Conservation (phyloP, 2,888 invertebrate species). For the Steinernema scapterisci region DNA sequence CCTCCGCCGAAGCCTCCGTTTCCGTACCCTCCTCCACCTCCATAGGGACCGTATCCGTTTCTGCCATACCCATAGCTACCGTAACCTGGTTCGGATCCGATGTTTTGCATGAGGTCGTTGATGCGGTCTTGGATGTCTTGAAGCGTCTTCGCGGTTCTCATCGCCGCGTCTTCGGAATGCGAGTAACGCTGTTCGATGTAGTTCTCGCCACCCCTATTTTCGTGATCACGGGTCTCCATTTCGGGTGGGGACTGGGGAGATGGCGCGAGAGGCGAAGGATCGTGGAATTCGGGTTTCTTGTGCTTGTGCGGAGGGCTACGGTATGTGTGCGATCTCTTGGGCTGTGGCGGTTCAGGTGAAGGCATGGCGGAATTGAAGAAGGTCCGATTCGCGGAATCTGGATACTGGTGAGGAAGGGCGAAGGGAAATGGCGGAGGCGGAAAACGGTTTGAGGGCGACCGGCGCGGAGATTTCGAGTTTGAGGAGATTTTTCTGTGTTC, state of each 20-base stretch:
- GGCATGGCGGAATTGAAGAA: neutral
- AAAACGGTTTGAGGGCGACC: conserved; percentile 5
- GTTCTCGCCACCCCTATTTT: no score
- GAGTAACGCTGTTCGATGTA: conserved; percentile 1
- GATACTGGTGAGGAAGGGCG: conserved; percentile 18
- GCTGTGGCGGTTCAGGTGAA: neutral
- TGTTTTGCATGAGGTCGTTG: conserved; percentile 8
- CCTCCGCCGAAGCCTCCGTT: neutral
- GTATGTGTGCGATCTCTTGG: neutral
- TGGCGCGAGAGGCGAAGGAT: neutral
- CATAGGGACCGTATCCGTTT: neutral
- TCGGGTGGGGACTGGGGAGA: neutral
- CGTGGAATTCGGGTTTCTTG: neutral
- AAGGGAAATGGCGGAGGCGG: conserved; percentile 24
- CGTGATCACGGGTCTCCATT: neutral
- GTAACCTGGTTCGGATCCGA: neutral
- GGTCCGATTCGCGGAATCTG: neutral
- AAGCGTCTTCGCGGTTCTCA: conserved; percentile 13
- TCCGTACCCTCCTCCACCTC: neutral
- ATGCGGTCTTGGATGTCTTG: conserved; percentile 11
- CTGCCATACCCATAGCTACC: neutral
- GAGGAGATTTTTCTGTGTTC: neutral
- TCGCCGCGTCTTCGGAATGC: neutral
- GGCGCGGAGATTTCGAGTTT: neutral
- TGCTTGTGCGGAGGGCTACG: neutral